Evolutionary conservation across 2,888 invertebrate species (phyloP).

Genomic region (Arctia plantaginis): DNA sequence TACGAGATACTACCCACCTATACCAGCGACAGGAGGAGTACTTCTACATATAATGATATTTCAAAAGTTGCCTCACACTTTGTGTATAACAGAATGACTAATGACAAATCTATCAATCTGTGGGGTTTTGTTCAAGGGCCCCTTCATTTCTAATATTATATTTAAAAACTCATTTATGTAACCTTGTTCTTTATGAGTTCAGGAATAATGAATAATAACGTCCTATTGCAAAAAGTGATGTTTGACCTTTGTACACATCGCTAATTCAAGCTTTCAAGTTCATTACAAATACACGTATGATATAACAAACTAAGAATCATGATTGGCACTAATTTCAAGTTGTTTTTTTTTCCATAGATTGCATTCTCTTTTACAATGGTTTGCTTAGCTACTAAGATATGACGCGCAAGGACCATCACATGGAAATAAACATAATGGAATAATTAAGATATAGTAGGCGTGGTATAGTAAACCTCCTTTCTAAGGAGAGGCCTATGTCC

Average conservation of each 20-base stretch:
- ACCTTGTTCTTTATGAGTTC: constrained; percentile 10
- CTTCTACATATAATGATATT: no score
- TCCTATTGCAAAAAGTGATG: constrained; percentile 15
- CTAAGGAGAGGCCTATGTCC: no score
- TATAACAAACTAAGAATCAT: constrained; percentile 9
- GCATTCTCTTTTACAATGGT: background rate
- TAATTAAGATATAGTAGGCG: background rate
- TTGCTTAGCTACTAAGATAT: background rate
- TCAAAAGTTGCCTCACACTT: no score
- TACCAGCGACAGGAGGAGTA: no score
- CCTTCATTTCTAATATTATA: background rate
- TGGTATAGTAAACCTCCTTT: no score
- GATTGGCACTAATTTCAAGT: background rate
- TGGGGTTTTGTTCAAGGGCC: background rate
- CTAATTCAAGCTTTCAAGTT: constrained; percentile 6
- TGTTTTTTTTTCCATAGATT: background rate
- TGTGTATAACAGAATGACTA: background rate
- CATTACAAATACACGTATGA: constrained; percentile 9
- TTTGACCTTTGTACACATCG: constrained; percentile 17
- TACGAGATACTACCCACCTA: no score
- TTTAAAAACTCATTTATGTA: background rate
- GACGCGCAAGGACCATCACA: background rate
- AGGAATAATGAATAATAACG: background rate
- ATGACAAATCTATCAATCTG: background rate
- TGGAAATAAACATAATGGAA: background rate